Evolutionary conservation across 2,888 invertebrate species (phyloP), one percentile per base, ranked within the genome.

Genomic region (Hoplodrina blanda): DNA sequence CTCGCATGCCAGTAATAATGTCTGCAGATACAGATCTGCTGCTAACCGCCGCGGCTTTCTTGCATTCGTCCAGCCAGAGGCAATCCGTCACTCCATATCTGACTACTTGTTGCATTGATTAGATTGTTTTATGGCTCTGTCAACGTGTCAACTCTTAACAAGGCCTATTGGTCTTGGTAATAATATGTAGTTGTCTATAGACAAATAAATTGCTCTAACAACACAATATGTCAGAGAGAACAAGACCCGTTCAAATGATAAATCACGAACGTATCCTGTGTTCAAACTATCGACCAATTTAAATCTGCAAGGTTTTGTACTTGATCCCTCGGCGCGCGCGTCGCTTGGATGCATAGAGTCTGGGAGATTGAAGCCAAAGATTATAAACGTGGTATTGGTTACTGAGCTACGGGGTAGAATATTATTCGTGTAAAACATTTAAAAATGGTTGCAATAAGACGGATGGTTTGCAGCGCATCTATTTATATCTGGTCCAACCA

Each of bases 401-500:
- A 64, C 49, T 20, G 55, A 60, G 59, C 17, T 72, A 50, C 46
- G 60, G 2, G 19, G 50, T 41, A 46, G 37, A 76, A 67, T 72
- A 73, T 69, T 72, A 74, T 75, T 71, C 54, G 53, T 69, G 73
- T 78, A 73, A 80, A 84, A 76, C 52, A 63, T 78, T 78, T 79
- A 84, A 92, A 92, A 93, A 93, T 88, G 91, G 89, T 90, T 91
- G 89, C 90, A 89, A 86, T 89, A 89, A 93, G 95, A 95, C 92
- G 92, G 93, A 94, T 94, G 92, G 89, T 91, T 88, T 90, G 92
- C 93, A 89, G 91, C 88, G 89, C 90, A 89, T 94, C 95, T 95
- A 95, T 95, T 95, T 95, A 94, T 95, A 95, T 92, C 94, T 93
- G 93, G 93, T 92, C 91, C 91, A 90, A 89, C 93, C 94, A 93